Conservation (phyloP, 2,113 vertebrate species). For the Myrmecophaga tridactyla region DNA sequence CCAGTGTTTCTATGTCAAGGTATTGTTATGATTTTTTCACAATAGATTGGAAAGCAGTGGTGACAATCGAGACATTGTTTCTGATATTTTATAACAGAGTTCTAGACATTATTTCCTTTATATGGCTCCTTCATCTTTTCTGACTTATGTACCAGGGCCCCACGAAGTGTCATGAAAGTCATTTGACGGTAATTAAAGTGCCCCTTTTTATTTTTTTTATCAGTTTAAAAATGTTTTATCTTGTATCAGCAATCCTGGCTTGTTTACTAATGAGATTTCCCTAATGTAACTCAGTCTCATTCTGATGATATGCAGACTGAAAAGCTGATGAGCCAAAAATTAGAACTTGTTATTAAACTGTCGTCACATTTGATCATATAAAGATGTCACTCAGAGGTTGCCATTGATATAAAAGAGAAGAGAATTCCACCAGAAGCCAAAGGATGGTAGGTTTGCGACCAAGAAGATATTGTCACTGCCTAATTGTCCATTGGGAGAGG, state of each 20-base stretch:
- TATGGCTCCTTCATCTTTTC: conserved; percentile 78
- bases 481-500: not conserved
- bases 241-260: conserved; percentile 76
- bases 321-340: conserved; percentile 74
- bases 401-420: conserved; percentile 29
- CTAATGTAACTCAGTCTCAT: conserved; percentile 66
- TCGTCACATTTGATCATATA: conserved; percentile 58
- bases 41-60: conserved; percentile 54
- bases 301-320: conserved; percentile 70
- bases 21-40: conserved; percentile 67
- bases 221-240: conserved; percentile 81
- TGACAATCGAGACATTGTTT: conserved; percentile 74
- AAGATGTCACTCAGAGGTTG: conserved; percentile 71
- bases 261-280: conserved; percentile 83
- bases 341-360: conserved; percentile 72
- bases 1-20: conserved; percentile 62
- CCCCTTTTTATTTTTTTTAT: conserved; percentile 70
- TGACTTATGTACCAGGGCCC: conserved; percentile 77
- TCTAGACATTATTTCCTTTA: conserved; percentile 80
- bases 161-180: conserved; percentile 77
- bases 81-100: conserved; percentile 74
- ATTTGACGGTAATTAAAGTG: conserved; percentile 81
- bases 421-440: conserved; percentile 61
- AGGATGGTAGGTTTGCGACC: not conserved
- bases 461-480: not conserved